Evolutionary conservation across 2,888 invertebrate genomes (phyloP), one percentile per base, ranked within the genome.

Genomic region (Lypha dubia): DNA sequence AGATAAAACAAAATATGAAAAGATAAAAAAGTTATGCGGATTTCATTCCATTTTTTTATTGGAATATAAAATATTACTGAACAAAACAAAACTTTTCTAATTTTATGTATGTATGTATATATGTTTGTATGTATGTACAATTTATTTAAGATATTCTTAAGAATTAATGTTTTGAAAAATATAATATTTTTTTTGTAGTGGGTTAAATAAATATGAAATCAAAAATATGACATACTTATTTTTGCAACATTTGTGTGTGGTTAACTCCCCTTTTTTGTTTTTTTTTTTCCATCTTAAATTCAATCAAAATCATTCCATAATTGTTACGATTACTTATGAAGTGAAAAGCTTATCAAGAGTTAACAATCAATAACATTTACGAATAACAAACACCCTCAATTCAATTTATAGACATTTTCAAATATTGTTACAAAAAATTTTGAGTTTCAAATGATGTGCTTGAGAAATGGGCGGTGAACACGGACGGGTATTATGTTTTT

Each of bases 201-300:
- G n/a, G n/a, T 46, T 38, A n/a, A 32, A 8, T 32, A n/a, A 56
- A 28, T 32, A 32, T 32, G 15, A 56, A 56, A 28, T 1, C 56
- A 63, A 46, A 63, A 46, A 3, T n/a, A 3, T 32, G 22, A 3
- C 7, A 28, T 4, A 38, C 20, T 71, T 75, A 38, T 24, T 71
- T 75, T 75, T 71, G 24, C 58, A 79, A 76, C 71, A 79, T 84
- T 79, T 79, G 79, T 70, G 41, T 4, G 15, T 5, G 41, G 71
- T 60, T n/a, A 20, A 80, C 79, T 38, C 71, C 76, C 67, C 46
- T 51, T 60, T 65, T 62, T 24, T 51, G 58, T 65, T 62, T 24
- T 1, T 9, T 20, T 1, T 38, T 46, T 63, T 63, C 2, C 58
- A 17, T 46, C 15, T 8, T 20, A 70, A 56, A 75, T 76, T 46